Base-by-base conservation (phyloP, 2,113 vertebrate species). In the Nesoenas mayeri region DNA sequence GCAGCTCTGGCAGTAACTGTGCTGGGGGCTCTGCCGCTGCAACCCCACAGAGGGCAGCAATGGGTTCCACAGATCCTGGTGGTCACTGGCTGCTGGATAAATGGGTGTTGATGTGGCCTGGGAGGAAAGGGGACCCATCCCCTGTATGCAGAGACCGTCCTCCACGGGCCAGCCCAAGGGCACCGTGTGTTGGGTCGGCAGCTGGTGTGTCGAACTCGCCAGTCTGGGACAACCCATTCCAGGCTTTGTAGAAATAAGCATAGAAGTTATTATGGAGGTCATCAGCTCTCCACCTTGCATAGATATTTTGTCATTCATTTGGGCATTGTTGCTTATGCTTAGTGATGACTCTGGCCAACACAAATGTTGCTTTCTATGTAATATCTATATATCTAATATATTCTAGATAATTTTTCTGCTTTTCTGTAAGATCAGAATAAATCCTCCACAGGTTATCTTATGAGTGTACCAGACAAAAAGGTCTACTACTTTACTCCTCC, bases 151-250 rank as follows among this genome's bases (percentile, higher is more conserved):
- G 51, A 44, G 15, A 15, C 16, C 12, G 2, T 22, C 18, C 29
- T 21, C 21, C 56, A 20, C 0, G 1, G 36, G 16, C 24, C 34
- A 31, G 58, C 26, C 40, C 40, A 44, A 44, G 29, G 48, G 19
- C 47, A 32, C 5, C 1, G 0, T 14, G 31, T 8, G 28, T 11
- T 26, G 32, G 48, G 32, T 25, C 2, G 0, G 34, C 40, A 42
- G 54, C 13, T 15, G 31, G 29, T 34, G 32, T 4, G 54, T 1
- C 6, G 50, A 75, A 15, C 13, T 14, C 11, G 0, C 7, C 7
- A n/a, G 38, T 26, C 34, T 38, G 24, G n/a, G 58, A 48, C 31
- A 6, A 18, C 16, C 31, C 2, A 0, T 21, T 21, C 74, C n/a
- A 16, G n/a, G 28, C 12, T 69, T 57, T 66, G 40, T 7, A 71